phyloP scores from a whole-genome alignment of 2,797 vertebrate genomes.

The Lutjanus argentimaculatus region DNA sequence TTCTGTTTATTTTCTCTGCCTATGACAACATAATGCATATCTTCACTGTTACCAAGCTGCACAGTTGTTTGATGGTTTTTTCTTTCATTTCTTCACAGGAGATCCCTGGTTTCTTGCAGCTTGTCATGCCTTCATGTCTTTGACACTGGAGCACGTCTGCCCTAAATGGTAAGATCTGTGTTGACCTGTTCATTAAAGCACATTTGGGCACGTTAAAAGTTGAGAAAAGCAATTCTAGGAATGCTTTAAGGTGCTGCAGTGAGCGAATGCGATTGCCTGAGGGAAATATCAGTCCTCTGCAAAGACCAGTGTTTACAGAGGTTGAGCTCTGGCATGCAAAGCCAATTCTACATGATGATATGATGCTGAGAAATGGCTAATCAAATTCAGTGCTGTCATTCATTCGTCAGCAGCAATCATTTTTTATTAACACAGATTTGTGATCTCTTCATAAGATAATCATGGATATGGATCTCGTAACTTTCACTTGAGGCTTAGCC shows the following conservation, averaged over 20 bases:
- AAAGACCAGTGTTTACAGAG: conserved; percentile 73
- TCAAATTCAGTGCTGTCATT: conserved; percentile 71
- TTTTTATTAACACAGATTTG: conserved; percentile 73
- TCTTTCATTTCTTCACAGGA: conserved; percentile 48
- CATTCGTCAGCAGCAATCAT: conserved; percentile 71
- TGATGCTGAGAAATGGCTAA: conserved; percentile 68
- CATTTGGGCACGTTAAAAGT: conserved; percentile 78
- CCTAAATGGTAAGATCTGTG: conserved; percentile 79
- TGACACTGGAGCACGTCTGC: conserved; percentile 44
- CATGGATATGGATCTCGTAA: conserved; percentile 74
- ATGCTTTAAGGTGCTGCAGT: conserved; percentile 77
- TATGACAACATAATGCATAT: neutral
- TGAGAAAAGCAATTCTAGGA: conserved; percentile 75
- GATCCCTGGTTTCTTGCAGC: conserved; percentile 33
- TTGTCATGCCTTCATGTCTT: conserved; percentile 50
- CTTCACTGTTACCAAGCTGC: neutral
- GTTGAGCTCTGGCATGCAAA: conserved; percentile 64
- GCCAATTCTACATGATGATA: conserved; percentile 66
- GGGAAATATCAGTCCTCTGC: conserved; percentile 67
- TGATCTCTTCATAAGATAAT: conserved; percentile 83
- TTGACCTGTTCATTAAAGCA: conserved; percentile 79
- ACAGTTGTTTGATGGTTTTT: conserved; percentile 30
- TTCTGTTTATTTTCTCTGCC: neutral
- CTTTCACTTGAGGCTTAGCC: conserved; percentile 74
- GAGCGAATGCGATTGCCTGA: conserved; percentile 73